Conservation (phyloP, 23 tunicate species). For the Trididemnum miniatum region DNA sequence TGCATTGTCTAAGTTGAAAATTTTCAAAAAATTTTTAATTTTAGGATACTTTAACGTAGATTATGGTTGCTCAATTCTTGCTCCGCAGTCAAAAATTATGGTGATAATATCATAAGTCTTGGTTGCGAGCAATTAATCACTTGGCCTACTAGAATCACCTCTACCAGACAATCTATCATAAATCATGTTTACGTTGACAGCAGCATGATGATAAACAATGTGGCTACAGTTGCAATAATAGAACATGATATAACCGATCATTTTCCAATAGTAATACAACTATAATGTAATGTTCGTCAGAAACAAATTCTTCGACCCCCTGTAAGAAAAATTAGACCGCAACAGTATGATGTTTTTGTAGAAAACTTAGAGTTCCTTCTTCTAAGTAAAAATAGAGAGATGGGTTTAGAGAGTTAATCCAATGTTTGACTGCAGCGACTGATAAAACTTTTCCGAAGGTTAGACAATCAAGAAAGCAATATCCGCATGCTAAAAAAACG, state of each 20-base stretch:
- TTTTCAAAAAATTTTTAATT: background rate
- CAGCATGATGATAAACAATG: background rate
- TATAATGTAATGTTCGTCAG: background rate
- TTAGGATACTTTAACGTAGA: background rate
- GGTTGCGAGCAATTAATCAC: background rate
- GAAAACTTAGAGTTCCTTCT: background rate
- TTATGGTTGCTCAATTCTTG: background rate
- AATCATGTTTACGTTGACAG: background rate
- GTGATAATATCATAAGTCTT: background rate
- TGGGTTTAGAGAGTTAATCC: background rate
- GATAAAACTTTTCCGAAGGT: background rate
- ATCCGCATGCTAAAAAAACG: background rate
- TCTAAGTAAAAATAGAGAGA: background rate
- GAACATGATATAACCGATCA: background rate
- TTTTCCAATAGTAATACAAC: background rate
- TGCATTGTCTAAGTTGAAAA: background rate
- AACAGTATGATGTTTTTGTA: background rate
- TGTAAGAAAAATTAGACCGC: background rate
- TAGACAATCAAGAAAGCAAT: background rate
- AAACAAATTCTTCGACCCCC: background rate
- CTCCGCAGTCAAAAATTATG: background rate
- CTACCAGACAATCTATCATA: background rate
- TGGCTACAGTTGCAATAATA: background rate
- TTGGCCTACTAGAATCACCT: background rate
- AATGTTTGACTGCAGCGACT: background rate